Evolutionary conservation across 2,113 vertebrate genomes (phyloP).

Genomic region (Tachysurus fulvidraco): DNA sequence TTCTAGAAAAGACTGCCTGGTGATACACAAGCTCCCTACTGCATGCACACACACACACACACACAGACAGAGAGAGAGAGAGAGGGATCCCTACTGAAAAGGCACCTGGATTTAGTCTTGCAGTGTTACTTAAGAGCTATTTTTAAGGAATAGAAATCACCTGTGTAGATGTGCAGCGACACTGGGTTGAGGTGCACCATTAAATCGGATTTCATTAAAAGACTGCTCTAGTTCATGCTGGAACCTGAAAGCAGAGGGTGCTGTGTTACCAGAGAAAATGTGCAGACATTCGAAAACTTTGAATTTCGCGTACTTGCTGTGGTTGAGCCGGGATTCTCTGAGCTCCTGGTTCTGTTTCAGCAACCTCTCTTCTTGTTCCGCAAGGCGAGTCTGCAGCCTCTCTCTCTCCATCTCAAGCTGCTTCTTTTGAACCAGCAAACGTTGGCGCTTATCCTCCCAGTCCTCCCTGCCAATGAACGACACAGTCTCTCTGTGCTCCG

Average conservation of each 20-base stretch:
- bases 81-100: background rate
- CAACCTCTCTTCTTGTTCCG: conserved; percentile 85
- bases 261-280: background rate
- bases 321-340: conserved; percentile 76
- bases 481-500: conserved; percentile 47
- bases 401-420: conserved; percentile 91
- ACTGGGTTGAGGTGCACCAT: conserved; percentile 24
- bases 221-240: conserved; percentile 47
- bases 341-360: conserved; percentile 83
- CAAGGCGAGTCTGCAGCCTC: conserved; percentile 79
- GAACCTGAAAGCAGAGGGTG: conserved; percentile 38
- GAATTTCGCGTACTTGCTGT: conserved; percentile 71
- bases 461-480: conserved; percentile 66
- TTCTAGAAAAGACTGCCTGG: conserved; percentile 20
- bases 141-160: conserved; percentile 17
- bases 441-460: conserved; percentile 82
- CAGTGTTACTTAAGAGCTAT: background rate
- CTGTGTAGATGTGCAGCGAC: conserved; percentile 16
- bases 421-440: conserved; percentile 88
- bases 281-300: background rate
- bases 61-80: background rate
- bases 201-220: conserved; percentile 28
- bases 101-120: conserved; percentile 3
- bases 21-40: conserved; percentile 25
- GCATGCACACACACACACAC: background rate